Evolutionary conservation across 2,797 vertebrate species (phyloP).

Genomic region (Onychomys leucogaster): DNA sequence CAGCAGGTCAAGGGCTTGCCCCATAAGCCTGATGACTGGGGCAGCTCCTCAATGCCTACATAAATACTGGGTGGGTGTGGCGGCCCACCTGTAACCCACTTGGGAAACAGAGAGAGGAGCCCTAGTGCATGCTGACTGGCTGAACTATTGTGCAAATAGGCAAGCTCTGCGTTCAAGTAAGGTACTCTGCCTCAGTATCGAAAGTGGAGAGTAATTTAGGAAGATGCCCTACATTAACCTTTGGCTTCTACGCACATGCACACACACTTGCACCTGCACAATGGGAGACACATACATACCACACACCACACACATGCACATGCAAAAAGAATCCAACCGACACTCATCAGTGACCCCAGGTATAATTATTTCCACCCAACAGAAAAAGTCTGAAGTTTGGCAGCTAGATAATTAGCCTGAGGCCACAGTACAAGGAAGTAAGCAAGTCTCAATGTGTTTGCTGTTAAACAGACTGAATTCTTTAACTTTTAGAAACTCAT

Average conservation of each 20-base stretch:
- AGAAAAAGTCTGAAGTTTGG: neutral
- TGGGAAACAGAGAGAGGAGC: too few species aligned
- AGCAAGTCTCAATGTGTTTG: neutral
- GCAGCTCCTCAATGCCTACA: neutral
- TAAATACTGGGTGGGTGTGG: neutral
- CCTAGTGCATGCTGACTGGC: neutral
- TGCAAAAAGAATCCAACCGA: neutral
- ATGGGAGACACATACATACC: neutral
- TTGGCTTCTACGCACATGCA: neutral
- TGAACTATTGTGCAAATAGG: neutral
- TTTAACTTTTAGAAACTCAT: constrained; percentile 21
- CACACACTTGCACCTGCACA: neutral
- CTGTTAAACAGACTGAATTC: neutral
- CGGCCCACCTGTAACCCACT: neutral
- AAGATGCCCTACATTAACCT: neutral
- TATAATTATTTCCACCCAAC: neutral
- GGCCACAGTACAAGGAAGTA: neutral
- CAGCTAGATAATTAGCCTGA: neutral
- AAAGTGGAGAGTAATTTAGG: neutral
- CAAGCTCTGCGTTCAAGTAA: neutral
- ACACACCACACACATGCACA: neutral
- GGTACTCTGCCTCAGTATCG: neutral
- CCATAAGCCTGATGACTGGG: neutral
- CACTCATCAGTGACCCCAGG: neutral
- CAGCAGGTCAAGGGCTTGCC: neutral